Base-by-base conservation (phyloP, 2,797 vertebrate genomes). In the Adelosebastes latens region DNA sequence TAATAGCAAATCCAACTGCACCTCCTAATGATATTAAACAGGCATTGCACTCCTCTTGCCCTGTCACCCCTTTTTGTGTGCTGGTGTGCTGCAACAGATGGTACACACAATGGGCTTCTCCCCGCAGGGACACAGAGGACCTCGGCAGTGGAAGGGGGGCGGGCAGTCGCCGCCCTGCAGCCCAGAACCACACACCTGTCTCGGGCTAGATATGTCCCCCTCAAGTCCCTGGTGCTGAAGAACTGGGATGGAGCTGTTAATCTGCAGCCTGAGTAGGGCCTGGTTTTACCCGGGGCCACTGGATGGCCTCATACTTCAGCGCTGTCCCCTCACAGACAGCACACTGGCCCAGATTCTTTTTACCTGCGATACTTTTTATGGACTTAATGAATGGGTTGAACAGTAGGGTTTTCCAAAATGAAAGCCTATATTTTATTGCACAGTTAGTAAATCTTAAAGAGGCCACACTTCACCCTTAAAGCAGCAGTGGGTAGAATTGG, bases 51-150 rank as follows among this genome's bases (percentile, higher is more conserved):
- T 61, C 58, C 74, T 36, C 6, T 69, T 72, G 49, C 80, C 74
- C 75, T 27, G 22, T 83, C 81, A 58, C 79, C 82, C 56, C 60
- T 80, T 79, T 88, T 90, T 90, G 81, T 91, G 81, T 69, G 83
- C 0, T 29, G 20, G 62, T 87, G 90, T 93, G 86, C 83, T 77
- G 76, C 82, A 93, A 91, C 95, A 96, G 94, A 95, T 94, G 94
- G 94, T 59, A 11, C 58, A 84, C 82, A 94, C 93, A 95, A 95
- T 92, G 83, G 81, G 56, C 69, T 67, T 76, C 68, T 80, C 79
- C 88, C 87, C 76, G 16, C 68, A 68, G 86, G 87, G 87, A 88
- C 84, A 55, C 71, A 65, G 59, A 71, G 77, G 79, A 58, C 75
- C 66, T 76, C 73, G 25, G 49, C 68, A 29, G 77, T 78, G 61